Percentiles rank a stretch among this genome's conserved stretches.
These are phyloP conservation scores for Chrysina gloriosa DNA, from an alignment of 2,888 invertebrate species.

Conservation along the genomic window DNA sequence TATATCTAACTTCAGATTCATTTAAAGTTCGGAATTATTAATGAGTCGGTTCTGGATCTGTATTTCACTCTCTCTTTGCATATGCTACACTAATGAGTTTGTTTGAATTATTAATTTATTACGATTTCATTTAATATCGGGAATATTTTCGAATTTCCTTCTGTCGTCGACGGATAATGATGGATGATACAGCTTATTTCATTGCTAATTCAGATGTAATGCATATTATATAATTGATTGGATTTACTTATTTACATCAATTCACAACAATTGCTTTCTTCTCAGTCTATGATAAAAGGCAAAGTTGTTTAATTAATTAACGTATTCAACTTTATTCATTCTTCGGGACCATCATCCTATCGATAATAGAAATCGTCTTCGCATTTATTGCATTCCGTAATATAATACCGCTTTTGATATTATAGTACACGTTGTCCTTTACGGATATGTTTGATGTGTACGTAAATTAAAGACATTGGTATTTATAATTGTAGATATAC, in stretches of 20 bases:
- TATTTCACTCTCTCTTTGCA: constrained; percentile 55
- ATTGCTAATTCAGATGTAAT: constrained; percentile 21
- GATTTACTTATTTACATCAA: constrained; percentile 9
- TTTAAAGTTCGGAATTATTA: constrained; percentile 64
- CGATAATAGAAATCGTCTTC: neutral
- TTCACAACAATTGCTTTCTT: constrained; percentile 6
- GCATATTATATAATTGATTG: constrained; percentile 10
- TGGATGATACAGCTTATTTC: constrained; percentile 3
- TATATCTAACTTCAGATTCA: constrained; percentile 62
- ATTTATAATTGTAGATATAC: no score
- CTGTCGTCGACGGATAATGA: neutral
- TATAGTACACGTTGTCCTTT: no score
- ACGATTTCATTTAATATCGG: constrained; percentile 58
- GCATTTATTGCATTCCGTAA: constrained; percentile 5
- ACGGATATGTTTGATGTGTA: no score
- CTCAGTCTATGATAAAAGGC: constrained; percentile 1
- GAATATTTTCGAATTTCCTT: constrained; percentile 21
- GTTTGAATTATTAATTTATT: constrained; percentile 64
- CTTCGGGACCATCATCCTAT: neutral
- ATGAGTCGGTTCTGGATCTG: constrained; percentile 61
- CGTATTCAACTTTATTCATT: neutral
- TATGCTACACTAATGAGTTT: constrained; percentile 63
- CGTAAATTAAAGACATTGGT: no score
- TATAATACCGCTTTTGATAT: constrained; percentile 6
- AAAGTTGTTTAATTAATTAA: constrained; percentile 14